Conservation (phyloP, 2,113 vertebrate species). For the Panthera tigris region DNA sequence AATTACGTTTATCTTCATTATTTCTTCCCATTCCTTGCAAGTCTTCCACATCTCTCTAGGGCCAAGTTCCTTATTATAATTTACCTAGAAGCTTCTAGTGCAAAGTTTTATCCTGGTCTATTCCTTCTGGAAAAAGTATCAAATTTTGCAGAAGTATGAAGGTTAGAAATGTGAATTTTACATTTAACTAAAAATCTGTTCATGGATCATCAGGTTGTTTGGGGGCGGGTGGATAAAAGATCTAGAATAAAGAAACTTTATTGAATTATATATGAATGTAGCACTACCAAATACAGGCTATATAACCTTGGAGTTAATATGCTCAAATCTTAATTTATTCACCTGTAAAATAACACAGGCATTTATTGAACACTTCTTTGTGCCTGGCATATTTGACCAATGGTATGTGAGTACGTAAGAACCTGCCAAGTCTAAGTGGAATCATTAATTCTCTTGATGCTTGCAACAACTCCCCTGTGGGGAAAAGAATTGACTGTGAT, state of each 20-base stretch:
- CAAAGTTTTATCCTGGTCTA: background rate
- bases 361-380: background rate
- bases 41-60: background rate
- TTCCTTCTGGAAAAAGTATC: background rate
- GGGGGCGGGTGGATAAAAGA: background rate
- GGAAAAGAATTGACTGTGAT: background rate
- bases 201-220: background rate
- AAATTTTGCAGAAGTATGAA: background rate
- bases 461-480: background rate
- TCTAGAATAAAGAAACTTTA: background rate
- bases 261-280: background rate
- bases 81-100: background rate
- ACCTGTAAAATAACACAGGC: background rate
- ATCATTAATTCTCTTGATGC: background rate
- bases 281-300: background rate
- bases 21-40: background rate
- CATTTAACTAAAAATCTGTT: constrained; percentile 18
- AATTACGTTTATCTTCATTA: background rate
- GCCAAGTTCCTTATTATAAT: background rate
- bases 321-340: background rate
- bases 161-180: background rate
- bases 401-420: background rate
- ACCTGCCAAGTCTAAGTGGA: background rate
- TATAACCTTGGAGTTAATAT: background rate
- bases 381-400: background rate